Percentiles rank a stretch among this genome's conserved stretches.
Conservation (phyloP, 92 coral and sea anemone species). For the Palythoa caribaeorum region DNA sequence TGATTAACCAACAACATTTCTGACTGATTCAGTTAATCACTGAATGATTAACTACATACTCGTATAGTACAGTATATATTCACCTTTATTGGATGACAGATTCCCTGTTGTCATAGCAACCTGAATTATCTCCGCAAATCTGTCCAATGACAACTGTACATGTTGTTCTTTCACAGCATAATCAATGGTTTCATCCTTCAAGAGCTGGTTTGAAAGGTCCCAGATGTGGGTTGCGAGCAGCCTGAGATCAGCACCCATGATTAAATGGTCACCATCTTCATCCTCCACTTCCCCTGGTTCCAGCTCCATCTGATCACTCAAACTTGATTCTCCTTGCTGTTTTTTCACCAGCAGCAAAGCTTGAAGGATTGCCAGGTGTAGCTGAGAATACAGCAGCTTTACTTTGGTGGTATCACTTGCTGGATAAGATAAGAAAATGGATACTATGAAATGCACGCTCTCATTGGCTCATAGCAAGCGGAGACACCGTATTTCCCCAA, state of each 20-base stretch:
- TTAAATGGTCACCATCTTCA: constrained; percentile 76
- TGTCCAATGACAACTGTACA: constrained; percentile 81
- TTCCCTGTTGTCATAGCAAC: constrained; percentile 95
- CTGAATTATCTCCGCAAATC: constrained; percentile 90
- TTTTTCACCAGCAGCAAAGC: constrained; percentile 86
- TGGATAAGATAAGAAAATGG: not conserved
- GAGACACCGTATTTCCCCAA: no score
- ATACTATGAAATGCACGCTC: no score
- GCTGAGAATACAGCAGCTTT: constrained; percentile 82
- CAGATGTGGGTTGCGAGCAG: constrained; percentile 58
- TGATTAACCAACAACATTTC: not conserved
- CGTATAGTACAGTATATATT: not conserved
- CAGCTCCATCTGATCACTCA: constrained; percentile 91
- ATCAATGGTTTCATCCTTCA: constrained; percentile 23
- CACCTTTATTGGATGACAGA: constrained; percentile 89
- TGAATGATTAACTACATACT: not conserved
- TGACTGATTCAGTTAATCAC: no score
- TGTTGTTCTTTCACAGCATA: constrained; percentile 50
- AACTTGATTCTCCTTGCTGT: constrained; percentile 73
- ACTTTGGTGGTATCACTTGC: constrained; percentile 32
- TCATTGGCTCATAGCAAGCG: no score
- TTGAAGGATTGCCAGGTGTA: constrained; percentile 91
- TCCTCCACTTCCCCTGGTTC: constrained; percentile 99
- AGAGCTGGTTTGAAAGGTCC: constrained; percentile 56
- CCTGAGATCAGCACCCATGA: constrained; percentile 78